phyloP scores from a whole-genome alignment of 2,888 invertebrate genomes.

The Coelogynopora nodosa region DNA sequence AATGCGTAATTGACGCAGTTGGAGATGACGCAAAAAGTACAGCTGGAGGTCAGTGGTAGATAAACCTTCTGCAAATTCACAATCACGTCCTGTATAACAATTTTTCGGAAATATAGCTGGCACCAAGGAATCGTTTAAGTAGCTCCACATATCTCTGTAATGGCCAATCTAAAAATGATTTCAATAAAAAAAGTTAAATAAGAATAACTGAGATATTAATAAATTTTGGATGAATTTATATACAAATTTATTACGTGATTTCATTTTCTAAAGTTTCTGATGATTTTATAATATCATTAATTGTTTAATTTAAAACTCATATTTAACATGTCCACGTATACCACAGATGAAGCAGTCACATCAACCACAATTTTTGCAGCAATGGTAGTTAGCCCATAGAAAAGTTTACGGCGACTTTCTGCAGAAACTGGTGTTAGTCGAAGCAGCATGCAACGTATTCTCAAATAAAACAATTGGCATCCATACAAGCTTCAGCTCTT shows the following conservation, averaged over 20 bases:
- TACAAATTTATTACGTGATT: too few relatives aligned
- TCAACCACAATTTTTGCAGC: background rate
- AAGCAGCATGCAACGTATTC: background rate
- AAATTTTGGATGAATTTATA: too few relatives aligned
- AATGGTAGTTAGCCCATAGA: background rate
- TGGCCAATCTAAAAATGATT: background rate
- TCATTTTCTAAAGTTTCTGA: too few relatives aligned
- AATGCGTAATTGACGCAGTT: background rate
- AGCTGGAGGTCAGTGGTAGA: background rate
- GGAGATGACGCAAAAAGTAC: background rate
- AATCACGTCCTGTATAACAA: background rate
- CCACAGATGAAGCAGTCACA: background rate
- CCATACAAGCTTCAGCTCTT: constrained; percentile 4
- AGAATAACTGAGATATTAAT: too few relatives aligned
- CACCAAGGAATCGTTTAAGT: background rate
- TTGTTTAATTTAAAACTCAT: too few relatives aligned
- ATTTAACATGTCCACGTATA: too few relatives aligned
- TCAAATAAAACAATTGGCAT: background rate
- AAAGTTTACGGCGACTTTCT: background rate
- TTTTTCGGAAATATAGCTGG: background rate
- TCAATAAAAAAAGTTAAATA: too few relatives aligned
- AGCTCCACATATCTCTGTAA: background rate
- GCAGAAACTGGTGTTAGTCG: background rate
- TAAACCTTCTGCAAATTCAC: background rate
- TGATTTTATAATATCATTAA: too few relatives aligned